A percentile compares a stretch with the other conserved stretches of the same genome.
These are phyloP conservation scores for Ruditapes philippinarum DNA, from an alignment of 1,140 invertebrate genomes.

Conservation along the genomic window DNA sequence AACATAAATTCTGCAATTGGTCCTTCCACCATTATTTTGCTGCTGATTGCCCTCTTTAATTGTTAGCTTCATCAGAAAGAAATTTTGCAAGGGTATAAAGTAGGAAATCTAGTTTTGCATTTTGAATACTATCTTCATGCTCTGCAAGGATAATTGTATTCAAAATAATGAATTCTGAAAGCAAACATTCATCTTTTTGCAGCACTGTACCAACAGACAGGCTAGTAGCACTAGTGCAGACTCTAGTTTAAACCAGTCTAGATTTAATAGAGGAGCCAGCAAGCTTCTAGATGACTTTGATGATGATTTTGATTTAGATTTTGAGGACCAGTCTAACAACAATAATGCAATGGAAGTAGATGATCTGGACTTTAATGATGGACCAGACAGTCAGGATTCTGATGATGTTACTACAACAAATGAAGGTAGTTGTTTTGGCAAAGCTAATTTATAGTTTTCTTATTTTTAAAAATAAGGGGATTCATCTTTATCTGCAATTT, in stretches of 20 bases:
- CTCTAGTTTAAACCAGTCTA: slow-evolving; percentile 16
- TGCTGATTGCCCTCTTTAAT: too few relatives aligned
- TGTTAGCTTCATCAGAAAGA: too few relatives aligned
- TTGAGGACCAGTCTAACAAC: slow-evolving; percentile 16
- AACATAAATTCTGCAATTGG: too few relatives aligned
- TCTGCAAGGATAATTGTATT: too few relatives aligned
- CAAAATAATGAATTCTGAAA: too few relatives aligned
- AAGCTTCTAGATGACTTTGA: slow-evolving; percentile 47
- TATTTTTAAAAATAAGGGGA: too few relatives aligned
- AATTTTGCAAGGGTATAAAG: too few relatives aligned
- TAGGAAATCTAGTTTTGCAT: too few relatives aligned
- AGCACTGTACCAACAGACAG: neutral
- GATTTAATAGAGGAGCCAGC: slow-evolving; percentile 2
- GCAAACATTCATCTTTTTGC: neutral
- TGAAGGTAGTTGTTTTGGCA: slow-evolving; percentile 31
- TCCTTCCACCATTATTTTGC: too few relatives aligned
- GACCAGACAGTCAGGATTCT: slow-evolving; percentile 40
- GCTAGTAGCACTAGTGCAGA: neutral
- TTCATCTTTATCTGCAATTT: too few relatives aligned
- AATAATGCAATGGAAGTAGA: slow-evolving; percentile 50
- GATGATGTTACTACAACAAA: neutral
- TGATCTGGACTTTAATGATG: slow-evolving; percentile 52
- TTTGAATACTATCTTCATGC: too few relatives aligned
- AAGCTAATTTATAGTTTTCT: too few relatives aligned
- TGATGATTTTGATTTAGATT: slow-evolving; percentile 49